These are phyloP conservation scores for Aleiodes alternator DNA, from an alignment of 2,888 invertebrate genomes.

Conservation along the genomic window DNA sequence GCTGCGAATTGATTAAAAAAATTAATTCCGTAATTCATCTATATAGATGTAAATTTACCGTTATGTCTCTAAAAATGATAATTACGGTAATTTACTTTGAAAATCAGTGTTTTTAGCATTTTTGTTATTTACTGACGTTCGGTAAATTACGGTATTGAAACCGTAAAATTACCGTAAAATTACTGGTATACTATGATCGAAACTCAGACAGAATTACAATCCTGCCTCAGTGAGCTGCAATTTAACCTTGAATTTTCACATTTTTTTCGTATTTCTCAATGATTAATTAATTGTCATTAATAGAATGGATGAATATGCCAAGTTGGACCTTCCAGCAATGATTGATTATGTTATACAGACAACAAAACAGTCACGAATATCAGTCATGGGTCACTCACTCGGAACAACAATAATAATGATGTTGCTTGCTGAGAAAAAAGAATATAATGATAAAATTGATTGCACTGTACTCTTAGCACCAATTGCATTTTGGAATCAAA, in stretches of 20 bases:
- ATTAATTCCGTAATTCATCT: no score
- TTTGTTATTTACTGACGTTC: no score
- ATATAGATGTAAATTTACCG: no score
- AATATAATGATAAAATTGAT: constrained; percentile 81
- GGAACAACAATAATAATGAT: constrained; percentile 80
- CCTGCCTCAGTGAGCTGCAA: no score
- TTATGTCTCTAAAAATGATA: no score
- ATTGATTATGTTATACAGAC: constrained; percentile 82
- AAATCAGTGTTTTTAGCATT: no score
- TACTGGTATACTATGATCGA: no score
- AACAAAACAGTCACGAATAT: constrained; percentile 77
- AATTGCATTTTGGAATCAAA: constrained; percentile 46
- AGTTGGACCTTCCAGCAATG: constrained; percentile 88
- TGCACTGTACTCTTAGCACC: constrained; percentile 76
- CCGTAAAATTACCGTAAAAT: no score
- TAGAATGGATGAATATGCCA: constrained; percentile 91
- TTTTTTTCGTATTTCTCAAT: not conserved
- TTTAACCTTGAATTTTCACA: not conserved
- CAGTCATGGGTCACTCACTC: constrained; percentile 81
- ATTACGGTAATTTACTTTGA: no score
- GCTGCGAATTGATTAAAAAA: no score
- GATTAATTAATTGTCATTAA: not conserved
- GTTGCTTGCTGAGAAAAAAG: constrained; percentile 80
- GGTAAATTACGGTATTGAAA: no score
- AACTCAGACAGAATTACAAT: no score